Evolutionary conservation across 2,797 vertebrate species (phyloP).

Genomic region (Schizopygopsis pylzovi): DNA sequence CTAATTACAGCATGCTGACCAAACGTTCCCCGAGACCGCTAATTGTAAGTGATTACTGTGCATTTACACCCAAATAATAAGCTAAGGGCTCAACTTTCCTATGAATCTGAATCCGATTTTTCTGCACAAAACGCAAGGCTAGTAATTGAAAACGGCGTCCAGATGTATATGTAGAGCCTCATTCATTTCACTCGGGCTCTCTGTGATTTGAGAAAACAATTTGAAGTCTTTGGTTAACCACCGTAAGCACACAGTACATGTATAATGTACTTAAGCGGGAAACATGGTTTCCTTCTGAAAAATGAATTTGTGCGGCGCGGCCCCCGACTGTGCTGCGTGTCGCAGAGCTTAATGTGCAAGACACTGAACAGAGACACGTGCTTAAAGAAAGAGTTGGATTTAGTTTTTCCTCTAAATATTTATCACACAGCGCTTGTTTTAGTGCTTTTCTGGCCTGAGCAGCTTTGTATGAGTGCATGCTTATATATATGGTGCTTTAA

Average conservation of each 20-base stretch:
- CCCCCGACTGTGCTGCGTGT: slow-evolving; percentile 43
- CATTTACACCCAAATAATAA: slow-evolving; percentile 24
- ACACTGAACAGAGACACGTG: neutral
- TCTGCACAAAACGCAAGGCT: neutral
- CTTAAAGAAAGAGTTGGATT: neutral
- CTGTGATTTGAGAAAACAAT: slow-evolving; percentile 72
- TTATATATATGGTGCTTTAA: neutral
- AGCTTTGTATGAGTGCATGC: neutral
- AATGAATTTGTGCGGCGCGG: slow-evolving; percentile 55
- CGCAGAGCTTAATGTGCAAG: slow-evolving; percentile 2
- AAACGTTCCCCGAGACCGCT: slow-evolving; percentile 13
- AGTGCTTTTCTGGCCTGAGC: neutral
- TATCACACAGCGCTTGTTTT: neutral
- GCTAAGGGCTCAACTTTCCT: neutral
- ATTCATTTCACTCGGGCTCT: slow-evolving; percentile 62
- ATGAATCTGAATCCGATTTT: neutral
- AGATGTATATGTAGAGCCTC: slow-evolving; percentile 34
- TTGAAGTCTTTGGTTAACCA: slow-evolving; percentile 76
- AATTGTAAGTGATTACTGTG: slow-evolving; percentile 21
- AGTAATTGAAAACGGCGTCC: slow-evolving; percentile 35
- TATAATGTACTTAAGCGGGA: slow-evolving; percentile 68
- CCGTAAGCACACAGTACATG: slow-evolving; percentile 69
- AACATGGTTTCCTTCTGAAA: slow-evolving; percentile 67
- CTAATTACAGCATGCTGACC: slow-evolving; percentile 21
- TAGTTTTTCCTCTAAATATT: neutral